These are phyloP conservation scores for Melanerpes aurifrons DNA, from an alignment of 2,113 vertebrate genomes.

Conservation along the genomic window DNA sequence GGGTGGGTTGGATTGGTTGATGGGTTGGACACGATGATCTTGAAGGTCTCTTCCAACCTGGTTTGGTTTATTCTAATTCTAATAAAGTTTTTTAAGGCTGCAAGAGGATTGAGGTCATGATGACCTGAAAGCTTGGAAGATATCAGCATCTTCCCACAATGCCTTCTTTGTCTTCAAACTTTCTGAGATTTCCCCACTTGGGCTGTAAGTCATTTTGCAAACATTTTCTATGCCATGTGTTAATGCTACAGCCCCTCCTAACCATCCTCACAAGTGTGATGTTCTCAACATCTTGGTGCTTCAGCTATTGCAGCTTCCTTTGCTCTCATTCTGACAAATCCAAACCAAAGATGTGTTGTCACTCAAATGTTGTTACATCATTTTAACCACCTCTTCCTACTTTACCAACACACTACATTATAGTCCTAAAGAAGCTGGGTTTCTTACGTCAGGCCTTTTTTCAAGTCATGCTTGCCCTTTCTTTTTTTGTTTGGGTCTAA, in stretches of 20 bases:
- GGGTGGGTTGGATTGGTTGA: no score
- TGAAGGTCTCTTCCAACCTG: no score
- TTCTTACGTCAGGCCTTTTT: neutral
- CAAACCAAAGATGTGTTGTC: neutral
- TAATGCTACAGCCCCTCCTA: neutral
- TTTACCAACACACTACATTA: neutral
- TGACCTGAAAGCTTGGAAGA: neutral
- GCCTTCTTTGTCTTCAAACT: neutral
- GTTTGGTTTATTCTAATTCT: no score
- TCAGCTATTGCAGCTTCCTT: neutral
- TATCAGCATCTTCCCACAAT: neutral
- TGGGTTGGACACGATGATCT: no score
- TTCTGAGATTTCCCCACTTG: neutral
- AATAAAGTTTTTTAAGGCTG: neutral
- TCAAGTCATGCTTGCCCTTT: neutral
- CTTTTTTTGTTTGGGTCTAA: neutral
- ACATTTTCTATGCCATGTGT: no score
- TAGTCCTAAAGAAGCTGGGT: neutral
- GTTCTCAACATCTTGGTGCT: neutral
- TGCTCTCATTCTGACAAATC: neutral
- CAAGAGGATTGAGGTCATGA: neutral
- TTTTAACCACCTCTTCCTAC: neutral
- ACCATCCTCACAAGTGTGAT: neutral
- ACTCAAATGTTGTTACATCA: neutral
- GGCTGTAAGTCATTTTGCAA: neutral